These are phyloP conservation scores for Propithecus perrieri DNA, from an alignment of 2,797 vertebrate species.

Conservation along the genomic window DNA sequence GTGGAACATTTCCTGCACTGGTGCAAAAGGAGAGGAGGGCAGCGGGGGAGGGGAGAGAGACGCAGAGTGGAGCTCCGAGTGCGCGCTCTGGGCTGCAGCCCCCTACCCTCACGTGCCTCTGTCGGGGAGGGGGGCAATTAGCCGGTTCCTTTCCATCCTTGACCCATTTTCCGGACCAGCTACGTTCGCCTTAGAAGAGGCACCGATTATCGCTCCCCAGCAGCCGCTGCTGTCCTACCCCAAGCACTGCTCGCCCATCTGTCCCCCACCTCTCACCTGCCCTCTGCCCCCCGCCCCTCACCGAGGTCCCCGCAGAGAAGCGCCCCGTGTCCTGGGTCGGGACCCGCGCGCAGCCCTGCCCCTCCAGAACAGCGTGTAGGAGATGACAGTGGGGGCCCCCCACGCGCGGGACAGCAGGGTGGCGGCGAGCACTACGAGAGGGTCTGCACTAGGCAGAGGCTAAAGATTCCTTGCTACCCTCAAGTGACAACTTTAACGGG, in stretches of 20 bases:
- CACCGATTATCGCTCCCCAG: neutral
- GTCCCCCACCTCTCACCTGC: neutral
- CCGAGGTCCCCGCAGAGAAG: neutral
- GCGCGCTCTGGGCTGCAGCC: constrained; percentile 47
- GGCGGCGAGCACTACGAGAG: neutral
- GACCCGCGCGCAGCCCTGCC: neutral
- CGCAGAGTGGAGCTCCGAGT: constrained; percentile 39
- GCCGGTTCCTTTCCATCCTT: constrained; percentile 57
- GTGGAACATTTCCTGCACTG: constrained; percentile 90
- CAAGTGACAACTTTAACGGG: constrained; percentile 71
- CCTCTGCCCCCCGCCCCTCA: neutral
- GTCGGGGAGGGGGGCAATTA: neutral
- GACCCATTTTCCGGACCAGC: constrained; percentile 77
- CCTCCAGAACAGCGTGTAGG: neutral
- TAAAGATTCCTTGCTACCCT: constrained; percentile 58
- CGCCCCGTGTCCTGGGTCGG: neutral
- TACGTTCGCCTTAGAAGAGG: neutral
- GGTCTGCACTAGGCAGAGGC: constrained; percentile 17
- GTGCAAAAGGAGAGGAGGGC: constrained; percentile 82
- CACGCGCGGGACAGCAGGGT: neutral
- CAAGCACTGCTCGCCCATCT: neutral
- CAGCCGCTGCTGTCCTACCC: neutral
- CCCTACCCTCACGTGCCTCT: neutral
- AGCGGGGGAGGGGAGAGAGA: constrained; percentile 72
- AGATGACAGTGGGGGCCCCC: neutral